Conservation (phyloP, 2,888 invertebrate genomes). For the Acanthosepion esculentum region DNA sequence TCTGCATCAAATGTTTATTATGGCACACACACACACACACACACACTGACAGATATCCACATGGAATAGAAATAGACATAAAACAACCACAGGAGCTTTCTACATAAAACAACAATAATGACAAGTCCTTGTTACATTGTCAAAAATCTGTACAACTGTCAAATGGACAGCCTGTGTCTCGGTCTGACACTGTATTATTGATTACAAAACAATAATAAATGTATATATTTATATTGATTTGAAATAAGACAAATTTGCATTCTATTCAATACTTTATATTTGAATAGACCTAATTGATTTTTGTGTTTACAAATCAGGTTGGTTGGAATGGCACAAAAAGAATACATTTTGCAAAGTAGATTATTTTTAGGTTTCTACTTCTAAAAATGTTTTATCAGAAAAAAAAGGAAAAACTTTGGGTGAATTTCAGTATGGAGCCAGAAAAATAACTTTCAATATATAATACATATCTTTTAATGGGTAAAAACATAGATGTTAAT, state of each 20-base stretch:
- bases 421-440: not conserved
- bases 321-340: not conserved
- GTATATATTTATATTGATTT: not conserved
- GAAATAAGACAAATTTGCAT: constrained; percentile 11
- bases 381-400: not conserved
- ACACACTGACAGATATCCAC: not conserved
- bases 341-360: constrained; percentile 12
- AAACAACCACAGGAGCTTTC: not conserved
- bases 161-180: not conserved
- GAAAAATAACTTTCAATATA: not conserved
- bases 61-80: not conserved
- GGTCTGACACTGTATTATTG: not conserved
- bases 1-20: not conserved
- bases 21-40: not conserved
- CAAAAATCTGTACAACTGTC: constrained; percentile 33
- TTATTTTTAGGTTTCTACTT: not conserved
- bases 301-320: not conserved
- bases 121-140: not conserved
- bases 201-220: constrained; percentile 6
- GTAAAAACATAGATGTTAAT: too few species aligned
- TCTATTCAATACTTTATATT: constrained; percentile 11
- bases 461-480: not conserved
- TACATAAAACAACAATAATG: not conserved
- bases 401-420: not conserved
- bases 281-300: constrained; percentile 33